Evolutionary conservation across 2,797 vertebrate genomes (phyloP).

Genomic region (Tokudaia muenninki): DNA sequence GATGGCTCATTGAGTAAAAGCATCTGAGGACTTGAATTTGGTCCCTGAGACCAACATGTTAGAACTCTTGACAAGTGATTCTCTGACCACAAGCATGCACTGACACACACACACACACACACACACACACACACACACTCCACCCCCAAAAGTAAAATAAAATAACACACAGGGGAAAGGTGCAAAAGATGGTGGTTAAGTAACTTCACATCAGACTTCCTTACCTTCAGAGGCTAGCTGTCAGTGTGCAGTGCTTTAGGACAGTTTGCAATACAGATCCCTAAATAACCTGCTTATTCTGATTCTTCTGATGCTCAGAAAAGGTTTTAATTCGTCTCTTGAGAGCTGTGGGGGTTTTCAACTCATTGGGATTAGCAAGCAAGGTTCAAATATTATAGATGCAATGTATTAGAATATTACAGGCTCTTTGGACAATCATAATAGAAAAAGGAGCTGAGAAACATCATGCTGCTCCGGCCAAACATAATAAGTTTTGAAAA

Average conservation of each 20-base stretch:
- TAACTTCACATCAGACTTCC: neutral
- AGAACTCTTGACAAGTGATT: neutral
- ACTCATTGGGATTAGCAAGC: neutral
- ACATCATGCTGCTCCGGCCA: neutral
- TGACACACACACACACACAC: neutral
- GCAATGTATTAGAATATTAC: neutral
- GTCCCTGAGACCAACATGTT: neutral
- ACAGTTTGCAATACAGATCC: neutral
- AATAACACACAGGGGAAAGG: neutral
- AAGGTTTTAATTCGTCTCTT: slow-evolving; percentile 45
- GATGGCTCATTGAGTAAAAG: neutral
- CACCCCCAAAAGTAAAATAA: neutral
- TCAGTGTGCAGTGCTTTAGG: neutral
- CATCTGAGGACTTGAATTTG: neutral
- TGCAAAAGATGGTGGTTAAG: neutral
- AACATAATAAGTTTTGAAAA: slow-evolving; percentile 22
- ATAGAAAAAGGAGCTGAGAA: neutral
- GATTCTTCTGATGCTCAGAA: neutral
- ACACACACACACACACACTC: neutral
- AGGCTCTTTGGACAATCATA: neutral
- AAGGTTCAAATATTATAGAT: slow-evolving; percentile 7
- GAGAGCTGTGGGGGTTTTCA: neutral
- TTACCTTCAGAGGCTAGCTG: neutral
- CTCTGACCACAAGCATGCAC: neutral
- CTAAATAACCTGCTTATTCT: neutral